Conservation (phyloP, 2,888 invertebrate species). For the Argyresthia albistria region DNA sequence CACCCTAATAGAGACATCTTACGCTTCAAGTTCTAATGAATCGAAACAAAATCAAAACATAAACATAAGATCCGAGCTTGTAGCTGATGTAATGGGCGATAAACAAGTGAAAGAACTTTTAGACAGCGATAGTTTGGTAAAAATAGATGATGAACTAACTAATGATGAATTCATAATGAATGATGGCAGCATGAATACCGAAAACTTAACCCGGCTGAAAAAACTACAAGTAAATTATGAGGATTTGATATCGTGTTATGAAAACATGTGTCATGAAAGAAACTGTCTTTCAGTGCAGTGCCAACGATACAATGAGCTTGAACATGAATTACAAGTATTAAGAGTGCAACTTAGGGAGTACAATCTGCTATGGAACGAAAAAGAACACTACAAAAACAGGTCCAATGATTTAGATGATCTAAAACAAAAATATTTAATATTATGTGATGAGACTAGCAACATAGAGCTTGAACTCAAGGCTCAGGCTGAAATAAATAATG, state of each 20-base stretch:
- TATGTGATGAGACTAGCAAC: slow-evolving; percentile 48
- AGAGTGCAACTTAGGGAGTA: slow-evolving; percentile 43
- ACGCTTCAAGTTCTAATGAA: slow-evolving; percentile 34
- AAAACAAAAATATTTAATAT: slow-evolving; percentile 47
- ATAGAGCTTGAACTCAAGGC: slow-evolving; percentile 50
- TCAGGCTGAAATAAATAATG: slow-evolving; percentile 49
- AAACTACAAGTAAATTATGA: slow-evolving; percentile 49
- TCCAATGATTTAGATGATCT: slow-evolving; percentile 46
- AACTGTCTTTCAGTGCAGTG: slow-evolving; percentile 34
- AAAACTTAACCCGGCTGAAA: slow-evolving; percentile 48
- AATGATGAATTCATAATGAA: no score
- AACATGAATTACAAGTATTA: slow-evolving; percentile 38
- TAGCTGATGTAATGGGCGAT: slow-evolving; percentile 57
- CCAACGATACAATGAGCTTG: slow-evolving; percentile 40
- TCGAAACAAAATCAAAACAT: slow-evolving; percentile 25
- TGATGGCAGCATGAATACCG: slow-evolving; percentile 32
- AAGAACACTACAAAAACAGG: slow-evolving; percentile 48
- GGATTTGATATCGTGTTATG: slow-evolving; percentile 46
- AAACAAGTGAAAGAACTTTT: slow-evolving; percentile 58
- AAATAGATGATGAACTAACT: no score
- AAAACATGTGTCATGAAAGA: slow-evolving; percentile 47
- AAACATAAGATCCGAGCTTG: slow-evolving; percentile 47
- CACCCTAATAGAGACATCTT: slow-evolving; percentile 30
- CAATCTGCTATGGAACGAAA: slow-evolving; percentile 51
- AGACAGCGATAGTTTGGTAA: slow-evolving; percentile 12